Base-by-base conservation (phyloP, 2,797 vertebrate species). In the Synaphobranchus kaupii region DNA sequence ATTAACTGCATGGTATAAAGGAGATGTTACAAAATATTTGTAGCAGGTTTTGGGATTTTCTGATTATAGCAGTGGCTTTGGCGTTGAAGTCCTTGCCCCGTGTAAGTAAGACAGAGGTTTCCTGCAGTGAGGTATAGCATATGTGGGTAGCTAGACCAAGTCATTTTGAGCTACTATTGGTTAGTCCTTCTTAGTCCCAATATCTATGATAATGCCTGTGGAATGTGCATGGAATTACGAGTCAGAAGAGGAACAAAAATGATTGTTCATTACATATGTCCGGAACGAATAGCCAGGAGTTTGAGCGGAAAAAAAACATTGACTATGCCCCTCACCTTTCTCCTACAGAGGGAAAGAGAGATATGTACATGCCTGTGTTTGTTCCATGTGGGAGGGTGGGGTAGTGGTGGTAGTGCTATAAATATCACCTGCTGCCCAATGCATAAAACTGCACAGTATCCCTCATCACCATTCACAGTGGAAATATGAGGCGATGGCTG, bases 401-500 rank as follows among this genome's bases (percentile, higher is more conserved):
- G 25, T 39, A 39, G 2, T 28, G 82, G 31, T 10, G n/a, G 48
- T 58, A 50, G n/a, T 7, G 47, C 47, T 82, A 63, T 52, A 52
- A 68, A 85, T 85, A 84, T 54, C 52, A 63, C 44, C 84, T 68
- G 84, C 63, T 86, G 34, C 60, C 60, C 50, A 47, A 58, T 48
- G 84, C 84, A 52, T 84, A 86, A 84, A 84, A 58, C n/a, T 28
- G 39, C 25, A 84, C 68, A 83, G 28, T 54, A 81, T 66, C 66
- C 52, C 20, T 47, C 58, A 48, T 48, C 28, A 68, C 76, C 87
- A 50, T 76, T 89, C 85, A 87, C 90, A 87, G 85, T 31, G 68
- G 91, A 89, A 90, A 91, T 85, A 83, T 88, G 93, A 95, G 90
- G 90, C 89, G 85, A 47, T 89, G 85, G 89, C 91, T 93, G 87